phyloP scores from a whole-genome alignment of 2,113 vertebrate species.

The Myotis lucifugus region DNA sequence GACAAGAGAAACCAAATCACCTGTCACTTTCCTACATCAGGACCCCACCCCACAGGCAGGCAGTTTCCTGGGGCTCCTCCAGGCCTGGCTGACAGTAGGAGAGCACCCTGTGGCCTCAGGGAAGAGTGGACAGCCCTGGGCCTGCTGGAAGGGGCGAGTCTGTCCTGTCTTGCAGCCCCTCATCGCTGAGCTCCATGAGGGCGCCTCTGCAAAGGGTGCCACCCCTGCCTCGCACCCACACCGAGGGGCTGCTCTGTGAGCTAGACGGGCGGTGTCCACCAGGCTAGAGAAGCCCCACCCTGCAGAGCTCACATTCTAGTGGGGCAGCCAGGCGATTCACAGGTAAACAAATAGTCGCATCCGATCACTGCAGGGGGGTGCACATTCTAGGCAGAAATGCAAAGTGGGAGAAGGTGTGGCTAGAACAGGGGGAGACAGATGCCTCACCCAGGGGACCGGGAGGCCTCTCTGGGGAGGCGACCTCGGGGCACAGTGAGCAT shows the following conservation, averaged over 20 bases:
- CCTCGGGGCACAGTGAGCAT: background rate
- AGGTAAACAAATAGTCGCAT: background rate
- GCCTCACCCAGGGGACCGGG: background rate
- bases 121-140: background rate
- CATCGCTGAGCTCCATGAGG: background rate
- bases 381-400: background rate
- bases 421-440: no score
- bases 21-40: background rate
- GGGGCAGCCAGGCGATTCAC: background rate
- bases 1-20: background rate
- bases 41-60: rapidly evolving
- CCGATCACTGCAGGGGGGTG: background rate
- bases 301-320: background rate
- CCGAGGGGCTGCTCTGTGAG: rapidly evolving
- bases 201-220: no score
- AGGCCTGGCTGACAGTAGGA: background rate
- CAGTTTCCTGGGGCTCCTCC: background rate
- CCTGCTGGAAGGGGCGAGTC: rapidly evolving
- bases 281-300: background rate
- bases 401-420: background rate
- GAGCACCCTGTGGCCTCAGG: background rate
- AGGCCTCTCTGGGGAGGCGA: background rate
- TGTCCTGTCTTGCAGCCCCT: background rate
- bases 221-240: background rate
- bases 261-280: rapidly evolving